Conservation (phyloP, 53 echinoderm and acorn worm species). For the Arbacia lixula region DNA sequence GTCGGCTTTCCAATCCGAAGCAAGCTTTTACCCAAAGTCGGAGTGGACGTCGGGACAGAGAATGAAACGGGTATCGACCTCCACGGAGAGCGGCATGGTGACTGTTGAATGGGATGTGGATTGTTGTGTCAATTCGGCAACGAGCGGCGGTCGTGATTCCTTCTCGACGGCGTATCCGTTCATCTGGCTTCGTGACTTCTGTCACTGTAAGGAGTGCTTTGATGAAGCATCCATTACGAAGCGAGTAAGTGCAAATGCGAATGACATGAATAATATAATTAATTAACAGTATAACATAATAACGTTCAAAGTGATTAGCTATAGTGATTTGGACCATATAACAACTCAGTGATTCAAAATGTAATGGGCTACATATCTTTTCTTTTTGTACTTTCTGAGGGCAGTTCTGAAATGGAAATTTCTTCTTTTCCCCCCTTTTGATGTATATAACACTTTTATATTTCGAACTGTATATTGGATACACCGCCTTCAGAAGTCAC, state of each 20-base stretch:
- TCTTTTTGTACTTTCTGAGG: no score
- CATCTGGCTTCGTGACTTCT: slow-evolving; percentile 35
- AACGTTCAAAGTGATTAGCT: no score
- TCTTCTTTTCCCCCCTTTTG: no score
- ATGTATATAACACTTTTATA: no score
- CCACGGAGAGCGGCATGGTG: not conserved
- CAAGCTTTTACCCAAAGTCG: not conserved
- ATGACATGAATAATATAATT: no score
- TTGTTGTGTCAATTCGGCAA: not conserved
- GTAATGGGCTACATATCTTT: no score
- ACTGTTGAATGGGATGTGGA: slow-evolving; percentile 9
- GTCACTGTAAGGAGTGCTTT: slow-evolving; percentile 34
- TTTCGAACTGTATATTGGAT: no score
- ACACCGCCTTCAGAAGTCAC: no score
- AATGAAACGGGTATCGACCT: not conserved
- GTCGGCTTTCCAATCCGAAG: not conserved
- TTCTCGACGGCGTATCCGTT: slow-evolving; percentile 24
- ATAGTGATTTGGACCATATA: no score
- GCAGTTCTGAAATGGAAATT: no score
- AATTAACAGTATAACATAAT: no score
- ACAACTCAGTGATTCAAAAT: no score
- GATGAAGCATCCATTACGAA: slow-evolving; percentile 25
- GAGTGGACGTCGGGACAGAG: slow-evolving; percentile 7
- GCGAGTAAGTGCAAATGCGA: slow-evolving; percentile 5
- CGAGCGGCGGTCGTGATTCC: not conserved